phyloP scores from a whole-genome alignment of 2,888 invertebrate genomes.

The Noctua janthe region DNA sequence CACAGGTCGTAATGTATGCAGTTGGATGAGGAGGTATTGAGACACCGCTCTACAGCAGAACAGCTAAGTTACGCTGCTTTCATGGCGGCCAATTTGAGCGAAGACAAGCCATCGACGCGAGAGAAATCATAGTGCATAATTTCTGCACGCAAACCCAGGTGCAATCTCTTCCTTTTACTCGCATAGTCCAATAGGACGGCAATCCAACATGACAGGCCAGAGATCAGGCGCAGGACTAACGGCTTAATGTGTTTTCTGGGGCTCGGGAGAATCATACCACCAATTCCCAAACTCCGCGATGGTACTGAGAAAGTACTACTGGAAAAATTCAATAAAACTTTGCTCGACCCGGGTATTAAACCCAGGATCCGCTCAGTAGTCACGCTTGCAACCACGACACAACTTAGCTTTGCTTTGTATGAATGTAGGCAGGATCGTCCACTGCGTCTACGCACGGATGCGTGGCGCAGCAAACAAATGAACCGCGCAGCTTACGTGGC shows the following conservation, averaged over 20 bases:
- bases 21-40: conserved; percentile 34
- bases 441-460: not conserved
- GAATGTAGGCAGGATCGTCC: not conserved
- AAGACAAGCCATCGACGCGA: not conserved
- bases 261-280: not conserved
- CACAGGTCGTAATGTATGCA: conserved; percentile 32
- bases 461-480: not conserved
- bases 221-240: not conserved
- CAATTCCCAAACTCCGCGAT: not conserved
- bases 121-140: not conserved
- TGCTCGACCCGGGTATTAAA: not conserved
- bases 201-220: no score
- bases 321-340: no score
- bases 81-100: not conserved
- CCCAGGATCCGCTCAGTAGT: not conserved
- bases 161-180: not conserved
- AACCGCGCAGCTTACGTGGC: not conserved
- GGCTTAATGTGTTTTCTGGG: not conserved
- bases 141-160: not conserved
- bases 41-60: not conserved
- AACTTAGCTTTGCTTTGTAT: not conserved
- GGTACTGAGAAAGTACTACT: not conserved
- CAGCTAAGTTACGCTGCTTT: not conserved
- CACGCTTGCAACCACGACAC: not conserved
- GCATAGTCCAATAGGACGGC: no score